These are phyloP conservation scores for Cephus nigrinus DNA, from an alignment of 2,888 invertebrate species.

Conservation along the genomic window DNA sequence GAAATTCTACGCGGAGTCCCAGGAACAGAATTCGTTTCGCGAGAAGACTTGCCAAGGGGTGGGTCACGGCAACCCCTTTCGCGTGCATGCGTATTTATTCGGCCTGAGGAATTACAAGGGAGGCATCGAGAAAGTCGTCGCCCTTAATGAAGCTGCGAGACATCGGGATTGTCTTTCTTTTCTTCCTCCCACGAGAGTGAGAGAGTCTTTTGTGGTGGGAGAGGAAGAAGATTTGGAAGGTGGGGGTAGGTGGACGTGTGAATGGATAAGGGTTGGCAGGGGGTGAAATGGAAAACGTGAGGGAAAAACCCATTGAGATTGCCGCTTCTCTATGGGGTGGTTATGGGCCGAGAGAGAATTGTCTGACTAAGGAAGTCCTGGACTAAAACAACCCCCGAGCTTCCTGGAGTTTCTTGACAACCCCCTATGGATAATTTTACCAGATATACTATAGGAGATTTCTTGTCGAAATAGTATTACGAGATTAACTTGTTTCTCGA, in stretches of 20 bases:
- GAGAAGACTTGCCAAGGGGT: neutral
- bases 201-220: neutral
- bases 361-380: neutral
- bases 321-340: neutral
- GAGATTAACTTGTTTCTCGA: neutral
- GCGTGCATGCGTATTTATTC: constrained; percentile 21
- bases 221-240: neutral
- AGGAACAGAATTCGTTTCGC: neutral
- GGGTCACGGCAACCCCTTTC: constrained; percentile 10
- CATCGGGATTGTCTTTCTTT: neutral
- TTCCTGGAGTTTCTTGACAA: neutral
- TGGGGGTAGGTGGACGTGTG: neutral
- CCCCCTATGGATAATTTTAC: neutral
- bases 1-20: neutral
- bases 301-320: constrained; percentile 7
- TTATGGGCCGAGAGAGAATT: constrained; percentile 3
- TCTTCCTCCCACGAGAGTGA: neutral
- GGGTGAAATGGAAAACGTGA: constrained; percentile 1
- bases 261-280: neutral
- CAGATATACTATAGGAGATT: neutral
- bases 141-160: constrained; percentile 2
- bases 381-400: neutral
- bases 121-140: neutral
- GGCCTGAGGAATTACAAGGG: constrained; percentile 12
- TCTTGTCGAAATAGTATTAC: neutral